A percentile compares a stretch with the other conserved stretches of the same genome.
phyloP scores from a whole-genome alignment of 2,113 vertebrate species.

The Dicerorhinus sumatrensis region DNA sequence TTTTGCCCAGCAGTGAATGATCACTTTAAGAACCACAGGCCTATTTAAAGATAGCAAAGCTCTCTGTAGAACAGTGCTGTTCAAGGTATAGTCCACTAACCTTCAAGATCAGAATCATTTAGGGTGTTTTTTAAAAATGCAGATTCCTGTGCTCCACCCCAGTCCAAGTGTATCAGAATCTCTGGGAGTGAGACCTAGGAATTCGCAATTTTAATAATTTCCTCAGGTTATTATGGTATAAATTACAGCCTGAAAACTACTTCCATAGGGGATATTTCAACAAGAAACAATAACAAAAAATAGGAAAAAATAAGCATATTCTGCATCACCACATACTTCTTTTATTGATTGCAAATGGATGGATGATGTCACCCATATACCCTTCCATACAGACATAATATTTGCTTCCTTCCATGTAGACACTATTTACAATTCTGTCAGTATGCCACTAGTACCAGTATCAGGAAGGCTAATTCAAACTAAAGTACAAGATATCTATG shows the following conservation, averaged over 20 bases:
- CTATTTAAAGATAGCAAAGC: background rate
- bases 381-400: background rate
- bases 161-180: background rate
- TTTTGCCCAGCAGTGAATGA: background rate
- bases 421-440: background rate
- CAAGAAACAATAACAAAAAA: background rate
- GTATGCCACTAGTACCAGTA: background rate
- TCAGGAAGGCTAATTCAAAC: background rate
- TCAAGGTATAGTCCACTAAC: background rate
- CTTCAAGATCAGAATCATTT: background rate
- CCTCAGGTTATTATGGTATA: background rate
- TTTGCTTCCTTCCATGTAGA: background rate
- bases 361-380: background rate
- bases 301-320: background rate
- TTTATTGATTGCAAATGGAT: background rate
- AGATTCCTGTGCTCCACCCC: background rate
- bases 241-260: background rate
- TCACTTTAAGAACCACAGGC: background rate
- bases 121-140: background rate
- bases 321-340: background rate
- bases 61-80: background rate
- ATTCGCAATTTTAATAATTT: background rate
- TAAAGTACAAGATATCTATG: background rate
- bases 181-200: background rate
- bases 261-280: background rate